phyloP scores from a whole-genome alignment of 1,140 invertebrate genomes.

The Cryptotermes secundus region DNA sequence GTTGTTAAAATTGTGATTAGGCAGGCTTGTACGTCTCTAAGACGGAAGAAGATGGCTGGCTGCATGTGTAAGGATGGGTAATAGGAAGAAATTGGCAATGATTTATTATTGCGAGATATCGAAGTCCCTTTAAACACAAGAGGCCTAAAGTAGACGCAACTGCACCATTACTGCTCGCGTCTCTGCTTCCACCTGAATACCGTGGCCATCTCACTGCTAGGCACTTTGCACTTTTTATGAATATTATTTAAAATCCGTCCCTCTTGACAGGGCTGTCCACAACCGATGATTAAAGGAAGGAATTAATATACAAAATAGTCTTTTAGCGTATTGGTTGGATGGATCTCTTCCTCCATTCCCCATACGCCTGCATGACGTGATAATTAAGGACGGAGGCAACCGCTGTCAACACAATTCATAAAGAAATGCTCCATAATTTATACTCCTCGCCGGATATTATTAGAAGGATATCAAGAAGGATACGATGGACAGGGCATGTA shows the following conservation, averaged over 20 bases:
- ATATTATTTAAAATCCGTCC: background rate
- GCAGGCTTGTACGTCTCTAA: background rate
- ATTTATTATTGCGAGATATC: background rate
- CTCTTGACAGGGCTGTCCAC: background rate
- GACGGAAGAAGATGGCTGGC: background rate
- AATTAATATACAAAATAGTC: no score
- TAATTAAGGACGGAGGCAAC: no score
- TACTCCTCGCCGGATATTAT: no score
- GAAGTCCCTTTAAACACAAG: background rate
- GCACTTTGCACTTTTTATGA: background rate
- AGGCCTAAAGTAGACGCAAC: background rate
- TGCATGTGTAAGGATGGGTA: background rate
- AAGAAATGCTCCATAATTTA: no score
- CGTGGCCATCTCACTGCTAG: background rate
- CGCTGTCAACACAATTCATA: no score
- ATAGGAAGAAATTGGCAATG: background rate
- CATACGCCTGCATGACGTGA: no score
- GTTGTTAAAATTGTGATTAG: background rate
- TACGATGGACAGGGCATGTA: no score
- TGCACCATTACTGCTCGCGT: background rate
- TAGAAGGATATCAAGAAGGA: no score
- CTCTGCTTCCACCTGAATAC: background rate
- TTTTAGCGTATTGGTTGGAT: no score
- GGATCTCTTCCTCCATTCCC: no score
- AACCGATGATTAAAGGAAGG: no score